Conservation (phyloP, 2,888 invertebrate genomes). For the Thyatira batis region DNA sequence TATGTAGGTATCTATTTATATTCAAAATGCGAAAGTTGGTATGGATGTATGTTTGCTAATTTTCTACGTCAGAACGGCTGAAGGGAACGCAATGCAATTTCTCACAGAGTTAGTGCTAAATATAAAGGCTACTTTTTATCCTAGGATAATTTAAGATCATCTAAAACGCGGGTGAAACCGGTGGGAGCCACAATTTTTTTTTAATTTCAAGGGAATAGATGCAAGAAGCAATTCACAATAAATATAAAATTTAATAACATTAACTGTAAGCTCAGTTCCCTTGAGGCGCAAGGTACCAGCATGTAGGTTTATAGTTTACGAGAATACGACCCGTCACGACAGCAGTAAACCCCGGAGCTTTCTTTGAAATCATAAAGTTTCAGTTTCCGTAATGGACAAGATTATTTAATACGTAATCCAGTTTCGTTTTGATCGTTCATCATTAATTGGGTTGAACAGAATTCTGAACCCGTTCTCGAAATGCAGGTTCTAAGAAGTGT, state of each 20-base stretch:
- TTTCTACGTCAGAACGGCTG: no score
- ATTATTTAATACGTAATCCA: slow-evolving; percentile 25
- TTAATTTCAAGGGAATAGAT: no score
- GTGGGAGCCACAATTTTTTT: no score
- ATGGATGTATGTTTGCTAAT: no score
- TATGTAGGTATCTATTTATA: no score
- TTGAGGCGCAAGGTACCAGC: slow-evolving; percentile 34
- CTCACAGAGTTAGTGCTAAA: no score
- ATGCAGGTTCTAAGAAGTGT: background rate
- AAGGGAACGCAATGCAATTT: no score
- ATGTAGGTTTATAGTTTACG: slow-evolving; percentile 72
- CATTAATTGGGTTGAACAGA: slow-evolving; percentile 29
- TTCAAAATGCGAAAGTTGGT: no score
- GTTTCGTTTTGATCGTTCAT: slow-evolving; percentile 29
- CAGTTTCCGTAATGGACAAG: slow-evolving; percentile 38
- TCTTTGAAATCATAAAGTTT: slow-evolving; percentile 55
- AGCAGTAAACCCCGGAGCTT: slow-evolving; percentile 33
- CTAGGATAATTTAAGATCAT: no score
- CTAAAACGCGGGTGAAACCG: no score
- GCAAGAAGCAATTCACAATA: no score
- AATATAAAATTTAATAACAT: background rate
- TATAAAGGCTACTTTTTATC: no score
- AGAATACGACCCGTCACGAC: slow-evolving; percentile 43
- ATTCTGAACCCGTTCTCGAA: background rate
- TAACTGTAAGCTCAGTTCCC: slow-evolving; percentile 21